Conservation (phyloP, 2,113 vertebrate genomes). For the Rhombomys opimus region DNA sequence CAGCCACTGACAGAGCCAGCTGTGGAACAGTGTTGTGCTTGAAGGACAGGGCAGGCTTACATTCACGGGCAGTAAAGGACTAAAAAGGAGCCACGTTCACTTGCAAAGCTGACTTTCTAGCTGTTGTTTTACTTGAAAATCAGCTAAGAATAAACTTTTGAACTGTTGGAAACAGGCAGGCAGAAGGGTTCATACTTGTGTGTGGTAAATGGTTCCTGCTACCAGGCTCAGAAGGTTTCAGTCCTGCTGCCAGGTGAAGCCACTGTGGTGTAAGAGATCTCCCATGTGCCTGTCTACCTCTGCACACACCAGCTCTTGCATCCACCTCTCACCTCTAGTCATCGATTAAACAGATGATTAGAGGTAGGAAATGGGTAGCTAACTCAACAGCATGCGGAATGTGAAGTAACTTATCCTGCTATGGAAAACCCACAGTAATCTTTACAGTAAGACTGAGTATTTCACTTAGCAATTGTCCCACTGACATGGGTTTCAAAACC, state of each 20-base stretch:
- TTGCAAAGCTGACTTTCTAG: slow-evolving; percentile 3
- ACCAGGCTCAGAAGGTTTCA: not conserved
- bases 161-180: slow-evolving; percentile 35
- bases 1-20: slow-evolving; percentile 71
- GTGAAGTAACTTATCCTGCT: slow-evolving; percentile 48
- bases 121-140: slow-evolving; percentile 61
- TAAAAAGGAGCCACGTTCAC: not conserved
- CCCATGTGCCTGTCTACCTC: slow-evolving; percentile 60
- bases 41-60: slow-evolving; percentile 60
- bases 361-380: slow-evolving; percentile 36
- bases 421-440: slow-evolving; percentile 52
- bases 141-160: slow-evolving; percentile 43
- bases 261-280: slow-evolving; percentile 40
- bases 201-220: slow-evolving; percentile 67
- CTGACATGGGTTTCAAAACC: slow-evolving; percentile 46
- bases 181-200: slow-evolving; percentile 55
- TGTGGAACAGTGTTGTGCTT: slow-evolving; percentile 53
- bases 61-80: slow-evolving; percentile 4
- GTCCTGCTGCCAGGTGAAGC: slow-evolving; percentile 50
- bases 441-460: slow-evolving; percentile 55
- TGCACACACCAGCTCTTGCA: slow-evolving; percentile 57
- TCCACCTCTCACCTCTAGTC: not conserved
- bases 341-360: not conserved
- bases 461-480: slow-evolving; percentile 55
- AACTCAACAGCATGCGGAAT: slow-evolving; percentile 54